Conservation (phyloP, 2,113 vertebrate genomes). For the Chiloscyllium plagiosum region DNA sequence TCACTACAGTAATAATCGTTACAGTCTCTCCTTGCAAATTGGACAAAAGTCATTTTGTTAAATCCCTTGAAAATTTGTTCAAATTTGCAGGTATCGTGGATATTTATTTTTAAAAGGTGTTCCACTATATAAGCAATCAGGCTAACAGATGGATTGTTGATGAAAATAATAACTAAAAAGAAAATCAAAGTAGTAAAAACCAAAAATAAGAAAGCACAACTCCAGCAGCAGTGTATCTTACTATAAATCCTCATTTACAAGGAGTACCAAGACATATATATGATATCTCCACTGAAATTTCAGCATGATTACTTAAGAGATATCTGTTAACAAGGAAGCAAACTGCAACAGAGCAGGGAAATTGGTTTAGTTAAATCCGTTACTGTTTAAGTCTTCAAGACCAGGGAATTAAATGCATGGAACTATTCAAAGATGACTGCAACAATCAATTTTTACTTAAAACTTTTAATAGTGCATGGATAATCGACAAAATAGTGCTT, state of each 20-base stretch:
- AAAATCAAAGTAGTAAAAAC: neutral
- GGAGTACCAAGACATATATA: neutral
- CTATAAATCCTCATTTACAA: neutral
- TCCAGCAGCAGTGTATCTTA: neutral
- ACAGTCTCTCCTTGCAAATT: neutral
- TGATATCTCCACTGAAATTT: neutral
- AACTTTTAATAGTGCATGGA: neutral
- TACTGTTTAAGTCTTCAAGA: neutral
- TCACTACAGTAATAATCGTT: neutral
- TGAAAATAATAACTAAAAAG: neutral
- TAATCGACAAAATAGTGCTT: neutral
- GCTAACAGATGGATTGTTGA: neutral
- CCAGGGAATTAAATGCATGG: conserved; percentile 11
- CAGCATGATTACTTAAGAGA: neutral
- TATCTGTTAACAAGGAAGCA: conserved; percentile 23
- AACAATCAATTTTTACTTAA: conserved; percentile 23
- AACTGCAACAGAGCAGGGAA: neutral
- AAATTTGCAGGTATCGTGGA: neutral
- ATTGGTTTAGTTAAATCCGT: conserved; percentile 26
- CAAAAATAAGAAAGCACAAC: neutral
- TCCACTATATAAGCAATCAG: neutral
- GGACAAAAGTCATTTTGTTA: neutral
- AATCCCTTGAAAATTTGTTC: neutral
- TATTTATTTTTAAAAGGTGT: neutral
- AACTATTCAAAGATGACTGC: conserved; percentile 9